Evolutionary conservation across 2,113 vertebrate species (phyloP), one percentile per base, ranked within the genome.

Genomic region (Melanostigma gelatinosum): DNA sequence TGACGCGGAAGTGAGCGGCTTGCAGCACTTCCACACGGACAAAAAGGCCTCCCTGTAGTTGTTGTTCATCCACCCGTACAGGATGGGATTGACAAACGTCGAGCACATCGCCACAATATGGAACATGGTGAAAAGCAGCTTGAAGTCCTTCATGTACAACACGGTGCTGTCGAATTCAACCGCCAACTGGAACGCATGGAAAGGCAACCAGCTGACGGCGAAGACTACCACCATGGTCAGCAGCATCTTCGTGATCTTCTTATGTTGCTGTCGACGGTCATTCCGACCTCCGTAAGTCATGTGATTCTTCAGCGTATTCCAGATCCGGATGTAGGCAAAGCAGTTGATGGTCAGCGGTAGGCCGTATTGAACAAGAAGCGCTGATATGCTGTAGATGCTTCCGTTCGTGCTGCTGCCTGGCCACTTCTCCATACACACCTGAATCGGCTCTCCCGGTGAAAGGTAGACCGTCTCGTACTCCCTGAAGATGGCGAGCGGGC

Each of bases 41-140:
- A 97, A 87, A 88, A 99, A 99, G 15, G 97, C 97, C 4, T 93
- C 94, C 82, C 97, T 94, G 91, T 98, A 99, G 94, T 97, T 99
- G 86, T 87, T 97, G 88, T 99, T 99, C 97, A 99, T 97, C 97
- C 97, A 98, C 61, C 97, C 97, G 0, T 99, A 99, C 42, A 99
- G 95, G 22, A 99, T 94, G 9, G 97, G 97, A 77, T 99, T 99
- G 87, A 96, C 96, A 62, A 97, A 98, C 0, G 97, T 98, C 0
- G 97, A 98, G 84, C 97, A 98, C 97, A 99, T 98, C 4, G 97
- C 97, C 11, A 97, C 90, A 15, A 98, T 96, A 0, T 99, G 97
- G 85, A 98, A 96, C 75, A 97, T 90, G 0, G 97, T 99, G 93
- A 97, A 99, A 81, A 99, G 95, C 70, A 99, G 94, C 82, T 97